These are phyloP conservation scores for Laticauda laticaudata DNA, from an alignment of 2,113 vertebrate species.

Conservation along the genomic window DNA sequence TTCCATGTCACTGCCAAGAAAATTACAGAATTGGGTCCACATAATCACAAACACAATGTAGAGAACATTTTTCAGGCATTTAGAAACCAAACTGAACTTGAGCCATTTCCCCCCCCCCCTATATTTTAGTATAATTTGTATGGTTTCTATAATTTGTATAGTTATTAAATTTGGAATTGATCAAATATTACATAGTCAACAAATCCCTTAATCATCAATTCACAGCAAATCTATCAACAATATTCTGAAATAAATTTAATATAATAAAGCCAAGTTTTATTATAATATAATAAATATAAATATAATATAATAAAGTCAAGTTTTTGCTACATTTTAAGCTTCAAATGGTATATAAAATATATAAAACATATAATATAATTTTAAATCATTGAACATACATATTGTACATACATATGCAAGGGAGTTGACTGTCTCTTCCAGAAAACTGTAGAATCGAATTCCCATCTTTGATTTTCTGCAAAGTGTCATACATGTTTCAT, in stretches of 20 bases:
- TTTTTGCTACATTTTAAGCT: background rate
- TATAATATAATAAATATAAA: background rate
- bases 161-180: background rate
- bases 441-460: background rate
- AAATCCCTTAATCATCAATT: background rate
- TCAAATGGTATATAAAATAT: background rate
- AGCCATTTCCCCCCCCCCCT: background rate
- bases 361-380: background rate
- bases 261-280: background rate
- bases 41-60: background rate
- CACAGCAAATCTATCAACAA: background rate
- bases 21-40: background rate
- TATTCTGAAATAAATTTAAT: background rate
- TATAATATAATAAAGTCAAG: background rate
- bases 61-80: background rate
- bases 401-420: background rate
- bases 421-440: background rate
- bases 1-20: background rate
- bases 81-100: background rate
- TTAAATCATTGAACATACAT: background rate
- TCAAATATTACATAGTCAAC: background rate
- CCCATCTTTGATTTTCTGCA: background rate
- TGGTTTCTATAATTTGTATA: background rate
- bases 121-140: background rate
- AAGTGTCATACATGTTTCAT: background rate